Evolutionary conservation across 2,113 vertebrate species (phyloP), one percentile per base, ranked within the genome.

Genomic region (Prolemur simus): DNA sequence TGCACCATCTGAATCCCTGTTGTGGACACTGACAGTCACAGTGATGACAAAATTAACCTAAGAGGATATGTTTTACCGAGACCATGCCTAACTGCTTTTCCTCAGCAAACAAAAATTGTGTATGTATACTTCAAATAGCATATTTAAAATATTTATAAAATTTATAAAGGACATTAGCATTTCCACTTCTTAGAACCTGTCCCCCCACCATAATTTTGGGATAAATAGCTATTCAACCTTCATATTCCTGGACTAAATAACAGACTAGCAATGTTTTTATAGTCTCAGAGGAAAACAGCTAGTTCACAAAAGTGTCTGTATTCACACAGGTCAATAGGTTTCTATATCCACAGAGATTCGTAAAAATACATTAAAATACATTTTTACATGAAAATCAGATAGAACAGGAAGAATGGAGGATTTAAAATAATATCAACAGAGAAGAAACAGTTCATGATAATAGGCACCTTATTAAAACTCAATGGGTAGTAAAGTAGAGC

Each of bases 291-390:
- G 94, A 92, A 90, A 58, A 95, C 1, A 83, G 69, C 21, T 66
- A 92, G 73, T 93, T 95, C 58, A 25, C 42, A 85, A 29, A 87
- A 89, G 23, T 94, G 60, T 77, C 69, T 66, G 1, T 32, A 83
- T 87, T 94, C 32, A 82, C 34, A 87, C 21, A 89, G 56, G 81
- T 91, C 68, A 82, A 54, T 34, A 76, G 42, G 45, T 91, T 96
- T 69, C 37, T 84, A 20, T 63, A 74, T 42, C 13, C 21, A 76
- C 82, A 93, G 81, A 90, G n/a, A 87, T 81, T 56, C 54, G 90
- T 83, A 76, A 88, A 89, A 95, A 84, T 73, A 88, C 37, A 95
- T 47, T 77, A 86, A 73, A 82, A 90, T 58, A n/a, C 47, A 95
- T 60, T 71, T 74, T 86, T 76, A 92, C 49, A 92, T 78, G 25